A percentile compares a stretch with the other conserved stretches of the same genome.
phyloP scores from a whole-genome alignment of 2,888 invertebrate species.

The Sinhomidia bicolor region DNA sequence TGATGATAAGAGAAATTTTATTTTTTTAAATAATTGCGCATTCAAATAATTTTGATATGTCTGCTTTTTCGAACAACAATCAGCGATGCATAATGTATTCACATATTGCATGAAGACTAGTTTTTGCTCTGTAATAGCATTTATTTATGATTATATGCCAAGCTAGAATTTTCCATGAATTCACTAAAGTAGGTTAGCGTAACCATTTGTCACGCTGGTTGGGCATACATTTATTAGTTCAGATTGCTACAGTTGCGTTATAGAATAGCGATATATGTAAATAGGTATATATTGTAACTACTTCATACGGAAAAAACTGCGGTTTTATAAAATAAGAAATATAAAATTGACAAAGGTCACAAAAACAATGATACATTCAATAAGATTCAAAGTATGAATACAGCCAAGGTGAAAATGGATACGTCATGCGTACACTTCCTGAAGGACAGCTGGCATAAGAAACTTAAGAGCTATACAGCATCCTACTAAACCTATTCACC shows the following conservation, averaged over 20 bases:
- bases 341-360: constrained; percentile 38
- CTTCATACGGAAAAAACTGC: neutral
- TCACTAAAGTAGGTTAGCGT: constrained; percentile 69
- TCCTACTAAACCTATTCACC: too few species aligned
- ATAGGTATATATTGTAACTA: too few species aligned
- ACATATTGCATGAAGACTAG: constrained; percentile 2
- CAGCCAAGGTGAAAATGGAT: neutral
- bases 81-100: constrained; percentile 35
- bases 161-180: constrained; percentile 69
- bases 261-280: too few species aligned
- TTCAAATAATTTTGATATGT: neutral
- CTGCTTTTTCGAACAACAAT: constrained; percentile 41
- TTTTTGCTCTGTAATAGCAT: constrained; percentile 40
- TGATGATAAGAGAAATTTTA: constrained; percentile 57
- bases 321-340: constrained; percentile 36
- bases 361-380: constrained; percentile 6
- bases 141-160: constrained; percentile 5
- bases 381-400: constrained; percentile 12
- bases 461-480: too few species aligned
- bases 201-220: constrained; percentile 72
- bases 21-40: constrained; percentile 38
- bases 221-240: too few species aligned
- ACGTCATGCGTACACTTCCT: too few species aligned
- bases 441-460: too few species aligned
- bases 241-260: too few species aligned